Evolutionary conservation across 2,888 invertebrate species (phyloP).

Genomic region (Miltochrista miniata): DNA sequence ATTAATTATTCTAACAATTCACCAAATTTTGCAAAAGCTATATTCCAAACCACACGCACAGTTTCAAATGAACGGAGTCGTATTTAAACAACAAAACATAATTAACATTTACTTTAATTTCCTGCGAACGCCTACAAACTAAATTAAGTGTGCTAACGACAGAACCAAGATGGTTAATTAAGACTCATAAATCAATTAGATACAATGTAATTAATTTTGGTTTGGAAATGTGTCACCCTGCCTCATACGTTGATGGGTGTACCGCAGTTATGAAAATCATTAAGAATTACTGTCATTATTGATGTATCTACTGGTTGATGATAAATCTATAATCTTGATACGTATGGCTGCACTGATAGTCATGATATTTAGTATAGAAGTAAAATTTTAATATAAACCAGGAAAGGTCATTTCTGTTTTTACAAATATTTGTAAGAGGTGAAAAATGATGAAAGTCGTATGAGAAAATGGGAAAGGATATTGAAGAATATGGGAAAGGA

Average conservation of each 20-base stretch:
- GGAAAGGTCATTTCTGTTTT: too few relatives aligned
- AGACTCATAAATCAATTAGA: conserved; percentile 43
- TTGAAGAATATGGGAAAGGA: too few relatives aligned
- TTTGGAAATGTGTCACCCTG: conserved; percentile 32
- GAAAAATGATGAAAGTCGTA: too few relatives aligned
- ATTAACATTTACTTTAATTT: conserved; percentile 10
- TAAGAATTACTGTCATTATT: neutral
- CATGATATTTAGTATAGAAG: too few relatives aligned
- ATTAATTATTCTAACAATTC: too few relatives aligned
- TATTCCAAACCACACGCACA: neutral
- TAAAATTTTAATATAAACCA: too few relatives aligned
- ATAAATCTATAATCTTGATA: too few relatives aligned
- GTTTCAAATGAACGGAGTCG: neutral
- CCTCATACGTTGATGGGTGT: conserved; percentile 17
- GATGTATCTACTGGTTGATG: neutral
- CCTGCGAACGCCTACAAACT: conserved; percentile 2
- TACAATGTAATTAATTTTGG: conserved; percentile 37
- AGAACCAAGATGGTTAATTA: conserved; percentile 31
- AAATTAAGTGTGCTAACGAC: too few relatives aligned
- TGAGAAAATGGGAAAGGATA: too few relatives aligned
- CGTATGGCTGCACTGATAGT: too few relatives aligned
- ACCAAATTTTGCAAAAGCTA: neutral
- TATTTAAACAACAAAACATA: conserved; percentile 1
- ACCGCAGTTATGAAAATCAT: conserved; percentile 14
- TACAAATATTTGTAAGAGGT: too few relatives aligned